Conservation (phyloP, 2,888 invertebrate genomes). For the Barypeithes pellucidus region DNA sequence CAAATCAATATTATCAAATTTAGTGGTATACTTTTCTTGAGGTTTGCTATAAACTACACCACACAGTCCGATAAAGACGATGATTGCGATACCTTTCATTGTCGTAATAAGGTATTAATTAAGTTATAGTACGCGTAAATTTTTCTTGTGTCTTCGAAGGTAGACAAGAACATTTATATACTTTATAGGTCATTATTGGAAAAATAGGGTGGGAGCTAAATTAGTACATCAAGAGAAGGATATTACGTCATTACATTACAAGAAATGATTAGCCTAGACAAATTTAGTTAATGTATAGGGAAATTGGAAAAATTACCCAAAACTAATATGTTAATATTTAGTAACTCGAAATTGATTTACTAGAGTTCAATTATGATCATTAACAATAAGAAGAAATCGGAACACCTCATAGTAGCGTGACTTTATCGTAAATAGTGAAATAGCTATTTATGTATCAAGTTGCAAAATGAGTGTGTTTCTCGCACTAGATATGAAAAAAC, state of each 20-base stretch:
- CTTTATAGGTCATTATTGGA: background rate
- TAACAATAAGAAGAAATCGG: too few relatives aligned
- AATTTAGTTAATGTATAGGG: background rate
- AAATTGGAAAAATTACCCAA: conserved; percentile 12
- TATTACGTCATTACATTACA: conserved; percentile 12
- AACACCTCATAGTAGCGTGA: too few relatives aligned
- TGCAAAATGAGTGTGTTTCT: too few relatives aligned
- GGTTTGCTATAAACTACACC: conserved; percentile 51
- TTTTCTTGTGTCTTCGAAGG: background rate
- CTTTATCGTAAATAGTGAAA: too few relatives aligned
- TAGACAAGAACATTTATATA: conserved; percentile 11
- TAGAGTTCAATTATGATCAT: too few relatives aligned
- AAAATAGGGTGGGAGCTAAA: conserved; percentile 10
- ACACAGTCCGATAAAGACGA: conserved; percentile 44
- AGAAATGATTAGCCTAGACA: conserved; percentile 2
- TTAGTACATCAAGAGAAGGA: background rate
- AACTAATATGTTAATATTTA: too few relatives aligned
- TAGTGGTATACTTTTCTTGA: conserved; percentile 74
- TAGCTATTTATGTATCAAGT: too few relatives aligned
- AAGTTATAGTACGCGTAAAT: background rate
- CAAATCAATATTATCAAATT: conserved; percentile 80
- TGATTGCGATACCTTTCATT: conserved; percentile 54
- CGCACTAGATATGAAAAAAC: too few relatives aligned
- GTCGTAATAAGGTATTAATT: conserved; percentile 21
- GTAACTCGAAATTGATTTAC: background rate